These are phyloP conservation scores for Manis javanica DNA, from an alignment of 2,797 vertebrate genomes.

Conservation along the genomic window DNA sequence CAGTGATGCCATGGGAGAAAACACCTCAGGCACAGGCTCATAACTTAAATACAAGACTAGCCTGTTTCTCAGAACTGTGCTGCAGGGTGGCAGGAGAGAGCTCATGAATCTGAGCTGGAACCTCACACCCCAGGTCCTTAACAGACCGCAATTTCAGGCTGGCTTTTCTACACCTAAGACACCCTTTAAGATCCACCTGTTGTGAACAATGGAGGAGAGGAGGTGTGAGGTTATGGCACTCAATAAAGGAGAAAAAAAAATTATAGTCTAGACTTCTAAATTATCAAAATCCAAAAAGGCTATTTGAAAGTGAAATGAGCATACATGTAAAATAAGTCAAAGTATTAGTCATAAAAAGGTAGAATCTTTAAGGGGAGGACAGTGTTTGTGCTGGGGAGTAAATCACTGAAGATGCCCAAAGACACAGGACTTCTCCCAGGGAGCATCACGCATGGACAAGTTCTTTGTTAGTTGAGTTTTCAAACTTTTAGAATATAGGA, in stretches of 20 bases:
- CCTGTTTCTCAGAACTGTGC: background rate
- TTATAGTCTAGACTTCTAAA: background rate
- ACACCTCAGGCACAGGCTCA: background rate
- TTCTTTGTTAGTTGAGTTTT: background rate
- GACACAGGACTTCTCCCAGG: background rate
- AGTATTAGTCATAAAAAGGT: background rate
- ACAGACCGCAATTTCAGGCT: background rate
- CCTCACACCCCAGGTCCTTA: background rate
- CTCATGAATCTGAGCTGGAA: background rate
- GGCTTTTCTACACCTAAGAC: background rate
- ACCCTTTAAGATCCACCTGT: background rate
- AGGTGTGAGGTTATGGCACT: background rate
- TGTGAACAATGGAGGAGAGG: background rate
- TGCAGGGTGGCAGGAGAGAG: background rate
- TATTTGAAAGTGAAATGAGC: background rate
- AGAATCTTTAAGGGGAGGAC: background rate
- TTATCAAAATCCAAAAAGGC: background rate
- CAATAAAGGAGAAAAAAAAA: background rate
- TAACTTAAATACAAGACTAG: background rate
- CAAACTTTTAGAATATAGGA: background rate
- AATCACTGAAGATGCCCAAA: background rate
- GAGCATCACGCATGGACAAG: background rate
- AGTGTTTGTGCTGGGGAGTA: background rate
- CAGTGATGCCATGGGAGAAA: background rate
- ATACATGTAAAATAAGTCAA: background rate